A percentile compares a stretch with the other conserved stretches of the same genome.
phyloP scores from a whole-genome alignment of 2,888 invertebrate genomes.

The Cheilosia grossa region DNA sequence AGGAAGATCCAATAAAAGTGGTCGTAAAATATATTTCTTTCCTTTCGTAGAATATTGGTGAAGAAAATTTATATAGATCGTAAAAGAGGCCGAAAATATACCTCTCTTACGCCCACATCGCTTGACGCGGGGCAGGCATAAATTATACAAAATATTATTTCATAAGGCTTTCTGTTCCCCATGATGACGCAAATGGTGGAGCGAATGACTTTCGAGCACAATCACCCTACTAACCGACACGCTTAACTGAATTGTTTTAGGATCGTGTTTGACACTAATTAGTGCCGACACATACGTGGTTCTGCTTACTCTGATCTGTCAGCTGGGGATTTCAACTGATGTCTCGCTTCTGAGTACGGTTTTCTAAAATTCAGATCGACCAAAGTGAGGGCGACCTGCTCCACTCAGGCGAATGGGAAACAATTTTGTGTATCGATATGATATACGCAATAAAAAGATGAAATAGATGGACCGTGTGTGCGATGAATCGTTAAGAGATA shows the following conservation, averaged over 20 bases:
- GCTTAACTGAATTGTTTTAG: slow-evolving; percentile 57
- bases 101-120: slow-evolving; percentile 65
- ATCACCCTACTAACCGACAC: slow-evolving; percentile 45
- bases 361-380: neutral
- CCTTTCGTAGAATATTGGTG: slow-evolving; percentile 7
- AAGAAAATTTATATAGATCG: slow-evolving; percentile 27
- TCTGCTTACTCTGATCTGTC: slow-evolving; percentile 50
- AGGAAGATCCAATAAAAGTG: slow-evolving; percentile 16
- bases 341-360: neutral
- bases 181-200: slow-evolving; percentile 18
- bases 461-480: slow-evolving; percentile 17
- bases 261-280: slow-evolving; percentile 60
- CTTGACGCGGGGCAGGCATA: slow-evolving; percentile 46
- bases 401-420: slow-evolving; percentile 17
- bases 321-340: slow-evolving; percentile 23
- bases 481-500: slow-evolving; percentile 17
- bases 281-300: slow-evolving; percentile 54
- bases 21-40: slow-evolving; percentile 53
- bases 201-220: neutral
- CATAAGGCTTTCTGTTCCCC: slow-evolving; percentile 29
- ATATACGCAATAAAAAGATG: slow-evolving; percentile 34
- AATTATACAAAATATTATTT: slow-evolving; percentile 54
- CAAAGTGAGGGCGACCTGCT: neutral
- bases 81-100: slow-evolving; percentile 65
- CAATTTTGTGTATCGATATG: slow-evolving; percentile 40